Evolutionary conservation across 2,888 invertebrate genomes (phyloP).

Genomic region (Mallateleia sp.): DNA sequence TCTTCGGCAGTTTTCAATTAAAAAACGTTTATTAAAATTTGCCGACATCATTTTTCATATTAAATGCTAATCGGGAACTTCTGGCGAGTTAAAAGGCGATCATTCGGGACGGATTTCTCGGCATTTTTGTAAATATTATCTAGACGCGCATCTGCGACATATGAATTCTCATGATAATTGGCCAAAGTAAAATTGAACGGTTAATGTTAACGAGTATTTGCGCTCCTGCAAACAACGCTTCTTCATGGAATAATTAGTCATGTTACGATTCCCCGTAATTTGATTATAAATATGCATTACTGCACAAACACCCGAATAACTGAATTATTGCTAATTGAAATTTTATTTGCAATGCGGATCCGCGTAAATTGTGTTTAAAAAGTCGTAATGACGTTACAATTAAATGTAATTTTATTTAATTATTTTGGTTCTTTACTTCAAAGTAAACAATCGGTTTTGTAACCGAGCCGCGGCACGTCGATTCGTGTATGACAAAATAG

Average conservation of each 20-base stretch:
- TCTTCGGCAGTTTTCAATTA: too few relatives aligned
- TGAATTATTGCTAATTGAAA: conserved; percentile 59
- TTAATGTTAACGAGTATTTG: conserved; percentile 23
- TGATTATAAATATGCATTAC: conserved; percentile 50
- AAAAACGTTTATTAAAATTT: too few relatives aligned
- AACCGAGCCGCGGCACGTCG: background rate
- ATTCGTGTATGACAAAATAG: background rate
- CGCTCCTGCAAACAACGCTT: conserved; percentile 20
- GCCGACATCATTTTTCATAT: too few relatives aligned
- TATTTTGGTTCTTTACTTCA: too few relatives aligned
- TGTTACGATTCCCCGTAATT: conserved; percentile 46
- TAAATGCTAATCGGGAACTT: too few relatives aligned
- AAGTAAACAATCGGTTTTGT: too few relatives aligned
- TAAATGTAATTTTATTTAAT: conserved; percentile 30
- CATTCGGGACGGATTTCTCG: background rate
- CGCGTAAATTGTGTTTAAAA: too few relatives aligned
- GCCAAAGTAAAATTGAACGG: conserved; percentile 9
- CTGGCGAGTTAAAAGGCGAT: background rate
- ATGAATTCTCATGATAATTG: conserved; percentile 3
- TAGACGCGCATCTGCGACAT: background rate
- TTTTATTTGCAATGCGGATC: too few relatives aligned
- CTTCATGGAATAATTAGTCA: conserved; percentile 53
- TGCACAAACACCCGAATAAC: conserved; percentile 19
- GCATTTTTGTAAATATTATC: too few relatives aligned
- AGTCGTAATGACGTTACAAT: conserved; percentile 10